Percentiles rank a stretch among this genome's conserved stretches.
Evolutionary conservation across 2,797 vertebrate species (phyloP).

Genomic region (Manis crassicaudata): DNA sequence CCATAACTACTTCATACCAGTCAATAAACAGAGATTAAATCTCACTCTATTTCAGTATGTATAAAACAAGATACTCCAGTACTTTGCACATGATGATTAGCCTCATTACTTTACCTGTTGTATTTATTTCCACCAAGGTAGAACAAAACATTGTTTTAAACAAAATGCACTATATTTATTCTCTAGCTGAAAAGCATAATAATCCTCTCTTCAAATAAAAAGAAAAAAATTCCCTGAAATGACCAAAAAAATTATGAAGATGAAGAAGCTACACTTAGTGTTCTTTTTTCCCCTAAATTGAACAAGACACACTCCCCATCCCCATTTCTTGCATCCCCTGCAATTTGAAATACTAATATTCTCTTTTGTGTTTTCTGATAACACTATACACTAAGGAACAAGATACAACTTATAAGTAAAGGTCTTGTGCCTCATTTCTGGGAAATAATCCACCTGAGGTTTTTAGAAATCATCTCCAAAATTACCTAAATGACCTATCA

Average conservation of each 20-base stretch:
- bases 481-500: background rate
- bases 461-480: constrained; percentile 10
- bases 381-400: background rate
- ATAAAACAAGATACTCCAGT: background rate
- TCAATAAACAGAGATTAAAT: background rate
- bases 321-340: background rate
- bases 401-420: background rate
- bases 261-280: background rate
- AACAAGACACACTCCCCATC: background rate
- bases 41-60: background rate
- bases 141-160: background rate
- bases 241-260: background rate
- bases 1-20: background rate
- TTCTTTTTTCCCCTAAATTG: background rate
- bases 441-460: background rate
- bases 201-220: background rate
- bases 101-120: background rate
- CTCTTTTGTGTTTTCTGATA: background rate
- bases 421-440: background rate
- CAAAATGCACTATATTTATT: background rate
- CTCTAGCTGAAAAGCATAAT: background rate
- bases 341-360: background rate
- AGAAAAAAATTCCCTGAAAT: background rate
- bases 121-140: background rate
- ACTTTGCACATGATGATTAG: background rate